phyloP scores from a whole-genome alignment of 35 echinoderm and acorn worm species.

The Acanthaster planci region DNA sequence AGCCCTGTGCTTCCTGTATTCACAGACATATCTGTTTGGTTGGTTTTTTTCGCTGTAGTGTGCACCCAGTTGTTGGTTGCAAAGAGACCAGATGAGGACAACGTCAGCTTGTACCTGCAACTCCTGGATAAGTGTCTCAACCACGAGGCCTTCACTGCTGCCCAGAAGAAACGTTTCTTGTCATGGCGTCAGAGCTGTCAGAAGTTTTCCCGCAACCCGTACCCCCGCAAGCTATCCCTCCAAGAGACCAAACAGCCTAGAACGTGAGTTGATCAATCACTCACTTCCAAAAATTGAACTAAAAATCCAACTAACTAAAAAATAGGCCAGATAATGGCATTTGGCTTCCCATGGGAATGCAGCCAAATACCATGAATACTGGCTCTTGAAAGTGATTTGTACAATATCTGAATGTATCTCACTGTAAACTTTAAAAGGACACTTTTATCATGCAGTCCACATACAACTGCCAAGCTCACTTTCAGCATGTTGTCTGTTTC shows the following conservation, averaged over 20 bases:
- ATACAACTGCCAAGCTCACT: too few species aligned
- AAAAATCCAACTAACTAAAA: too few species aligned
- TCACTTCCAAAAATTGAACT: background rate
- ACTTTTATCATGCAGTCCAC: too few species aligned
- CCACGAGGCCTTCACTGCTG: constrained; percentile 89
- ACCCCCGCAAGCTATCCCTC: constrained; percentile 53
- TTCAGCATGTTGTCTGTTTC: too few species aligned
- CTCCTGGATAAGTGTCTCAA: constrained; percentile 82
- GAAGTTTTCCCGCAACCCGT: constrained; percentile 73
- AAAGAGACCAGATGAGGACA: constrained; percentile 78
- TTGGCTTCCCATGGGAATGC: too few species aligned
- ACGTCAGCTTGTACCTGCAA: constrained; percentile 78
- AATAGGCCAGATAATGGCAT: too few species aligned
- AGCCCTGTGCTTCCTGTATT: background rate
- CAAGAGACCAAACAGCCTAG: constrained; percentile 64
- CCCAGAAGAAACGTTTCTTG: constrained; percentile 86
- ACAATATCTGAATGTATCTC: too few species aligned
- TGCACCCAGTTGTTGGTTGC: constrained; percentile 84
- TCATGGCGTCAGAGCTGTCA: constrained; percentile 86
- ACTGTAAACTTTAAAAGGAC: too few species aligned
- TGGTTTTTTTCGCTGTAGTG: constrained; percentile 64
- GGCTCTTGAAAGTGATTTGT: too few species aligned
- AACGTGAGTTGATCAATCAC: constrained; percentile 64
- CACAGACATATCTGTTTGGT: background rate
- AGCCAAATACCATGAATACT: too few species aligned